Base-by-base conservation (phyloP, 2,888 invertebrate species). In the Sesamia inferens region DNA sequence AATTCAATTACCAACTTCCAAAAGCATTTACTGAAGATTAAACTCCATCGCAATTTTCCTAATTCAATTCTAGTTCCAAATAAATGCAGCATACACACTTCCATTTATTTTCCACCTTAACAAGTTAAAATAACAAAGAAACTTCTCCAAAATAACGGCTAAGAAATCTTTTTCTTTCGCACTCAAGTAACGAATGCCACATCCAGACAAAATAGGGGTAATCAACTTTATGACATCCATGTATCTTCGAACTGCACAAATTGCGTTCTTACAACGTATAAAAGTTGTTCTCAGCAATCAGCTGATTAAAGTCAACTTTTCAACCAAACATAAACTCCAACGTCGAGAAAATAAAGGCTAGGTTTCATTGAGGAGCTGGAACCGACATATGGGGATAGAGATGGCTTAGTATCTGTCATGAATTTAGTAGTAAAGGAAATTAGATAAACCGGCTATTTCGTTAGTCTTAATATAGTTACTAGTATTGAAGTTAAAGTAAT, bases 191-290 rank as follows among this genome's bases (percentile, higher is more conserved):
- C 71, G 64, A 85, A 79, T 84, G 66, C 85, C 87, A 64, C 76
- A 80, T 86, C 86, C 76, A 82, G 59, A 55, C 68, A 76, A 82
- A 78, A 80, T 74, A 77, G 73, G 69, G 16, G 82, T 81, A 87
- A 86, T 85, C 85, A 86, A 87, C 71, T 82, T 87, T 86, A 85
- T 81, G 82, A 86, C 86, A 85, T 86, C 79, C 79, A 82, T 86
- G 86, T 86, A 81, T 86, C 84, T 85, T 86, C 86, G 86, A 87
- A 87, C 79, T 88, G 89, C 90, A 90, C 88, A 91, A 93, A 92
- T 92, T 90, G 89, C 89, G 88, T 92, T 92, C 92, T 90, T 91
- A 92, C 90, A 90, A 88, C 89, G 87, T 90, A 93, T 92, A 93
- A 93, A 93, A 93, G 89, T 92, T 92, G 88, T 87, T 87, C 86